Conservation (phyloP, 2,113 vertebrate genomes). For the Pelodiscus sinensis region DNA sequence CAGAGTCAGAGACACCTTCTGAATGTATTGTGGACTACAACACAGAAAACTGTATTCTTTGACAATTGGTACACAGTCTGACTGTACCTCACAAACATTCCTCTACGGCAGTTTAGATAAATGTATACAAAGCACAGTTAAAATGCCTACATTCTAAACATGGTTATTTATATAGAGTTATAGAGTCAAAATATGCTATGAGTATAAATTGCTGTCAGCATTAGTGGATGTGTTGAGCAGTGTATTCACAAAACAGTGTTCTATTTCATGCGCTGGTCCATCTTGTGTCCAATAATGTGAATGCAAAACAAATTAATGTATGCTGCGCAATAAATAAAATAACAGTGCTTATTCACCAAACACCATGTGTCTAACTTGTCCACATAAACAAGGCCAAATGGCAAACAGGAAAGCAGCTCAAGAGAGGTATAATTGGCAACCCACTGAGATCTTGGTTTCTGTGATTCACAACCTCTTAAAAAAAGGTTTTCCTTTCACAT, state of each 20-base stretch:
- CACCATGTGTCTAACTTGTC: constrained; percentile 45
- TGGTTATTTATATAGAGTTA: background rate
- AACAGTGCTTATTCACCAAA: constrained; percentile 52
- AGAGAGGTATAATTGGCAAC: constrained; percentile 70
- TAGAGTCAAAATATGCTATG: background rate
- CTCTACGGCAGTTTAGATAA: background rate
- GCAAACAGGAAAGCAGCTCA: constrained; percentile 50
- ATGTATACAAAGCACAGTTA: background rate
- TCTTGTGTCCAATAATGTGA: background rate
- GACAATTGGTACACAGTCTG: background rate
- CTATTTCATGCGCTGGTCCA: constrained; percentile 1
- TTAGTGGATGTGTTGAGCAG: background rate
- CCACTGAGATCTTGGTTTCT: constrained; percentile 52
- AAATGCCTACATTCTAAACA: background rate
- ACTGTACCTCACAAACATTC: background rate
- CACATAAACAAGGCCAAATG: constrained; percentile 60
- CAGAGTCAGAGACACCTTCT: background rate
- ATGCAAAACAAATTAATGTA: constrained; percentile 25
- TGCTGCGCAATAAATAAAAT: constrained; percentile 48
- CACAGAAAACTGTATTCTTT: background rate
- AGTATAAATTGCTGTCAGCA: background rate
- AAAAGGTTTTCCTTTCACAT: constrained; percentile 27
- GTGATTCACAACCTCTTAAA: constrained; percentile 49
- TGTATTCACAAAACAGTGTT: background rate
- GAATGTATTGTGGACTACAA: background rate